Percentiles rank a stretch among this genome's conserved stretches.
Evolutionary conservation across 2,113 vertebrate genomes (phyloP).

Genomic region (Abramis brama): DNA sequence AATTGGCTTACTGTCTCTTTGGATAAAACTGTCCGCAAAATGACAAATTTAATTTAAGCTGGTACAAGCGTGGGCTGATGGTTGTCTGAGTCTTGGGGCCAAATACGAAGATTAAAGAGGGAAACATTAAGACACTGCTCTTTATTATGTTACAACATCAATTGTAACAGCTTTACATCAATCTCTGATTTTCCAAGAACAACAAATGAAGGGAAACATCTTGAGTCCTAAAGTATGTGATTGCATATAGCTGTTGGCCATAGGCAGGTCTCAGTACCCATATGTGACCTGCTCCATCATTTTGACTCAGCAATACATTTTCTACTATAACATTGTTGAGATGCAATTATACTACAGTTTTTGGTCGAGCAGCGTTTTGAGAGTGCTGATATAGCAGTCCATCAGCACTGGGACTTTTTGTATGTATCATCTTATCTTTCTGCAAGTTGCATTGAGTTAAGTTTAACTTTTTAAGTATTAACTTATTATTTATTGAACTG

Average conservation of each 20-base stretch:
- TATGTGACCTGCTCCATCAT: neutral
- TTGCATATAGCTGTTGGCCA: neutral
- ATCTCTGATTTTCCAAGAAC: neutral
- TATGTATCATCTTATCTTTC: neutral
- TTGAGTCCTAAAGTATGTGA: neutral
- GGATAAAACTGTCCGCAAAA: slow-evolving; percentile 19
- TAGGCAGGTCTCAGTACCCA: neutral
- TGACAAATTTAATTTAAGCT: slow-evolving; percentile 30
- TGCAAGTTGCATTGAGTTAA: neutral
- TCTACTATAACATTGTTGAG: neutral
- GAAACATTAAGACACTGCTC: slow-evolving; percentile 22
- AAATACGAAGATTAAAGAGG: slow-evolving; percentile 28
- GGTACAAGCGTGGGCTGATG: slow-evolving; percentile 29
- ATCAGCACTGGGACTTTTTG: neutral
- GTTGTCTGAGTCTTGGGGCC: slow-evolving; percentile 29
- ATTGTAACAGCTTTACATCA: slow-evolving; percentile 1
- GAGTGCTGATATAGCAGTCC: neutral
- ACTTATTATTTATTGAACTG: neutral
- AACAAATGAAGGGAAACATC: neutral
- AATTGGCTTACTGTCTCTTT: slow-evolving; percentile 33
- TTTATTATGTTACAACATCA: slow-evolving; percentile 30
- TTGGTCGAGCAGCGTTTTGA: neutral
- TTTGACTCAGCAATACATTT: neutral
- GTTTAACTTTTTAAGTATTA: no score
- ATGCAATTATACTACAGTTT: neutral